Percentiles rank a stretch among this genome's conserved stretches.
phyloP scores from a whole-genome alignment of 2,113 vertebrate species.

The Gymnorhina tibicen region DNA sequence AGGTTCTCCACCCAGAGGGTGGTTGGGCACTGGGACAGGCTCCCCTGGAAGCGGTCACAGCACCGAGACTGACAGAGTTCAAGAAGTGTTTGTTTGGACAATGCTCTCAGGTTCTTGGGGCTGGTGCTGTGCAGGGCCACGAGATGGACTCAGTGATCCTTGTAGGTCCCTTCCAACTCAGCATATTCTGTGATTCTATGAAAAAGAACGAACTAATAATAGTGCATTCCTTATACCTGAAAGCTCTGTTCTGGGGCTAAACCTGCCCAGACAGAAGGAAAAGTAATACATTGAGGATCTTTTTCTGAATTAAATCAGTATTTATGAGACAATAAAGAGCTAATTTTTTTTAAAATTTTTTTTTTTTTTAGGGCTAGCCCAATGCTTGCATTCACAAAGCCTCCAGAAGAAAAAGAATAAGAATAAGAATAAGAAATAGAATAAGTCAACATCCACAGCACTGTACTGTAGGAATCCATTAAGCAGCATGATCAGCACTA shows the following conservation, averaged over 20 bases:
- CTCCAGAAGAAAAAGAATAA: not conserved
- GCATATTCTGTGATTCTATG: not conserved
- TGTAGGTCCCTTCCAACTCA: not conserved
- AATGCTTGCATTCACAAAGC: not conserved
- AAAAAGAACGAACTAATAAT: not conserved
- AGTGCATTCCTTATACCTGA: not conserved
- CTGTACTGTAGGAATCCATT: not conserved
- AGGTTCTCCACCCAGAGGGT: not conserved
- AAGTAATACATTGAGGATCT: not conserved
- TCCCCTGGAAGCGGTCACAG: not conserved
- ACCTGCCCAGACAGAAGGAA: not conserved
- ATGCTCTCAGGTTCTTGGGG: not conserved
- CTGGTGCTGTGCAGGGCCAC: not conserved
- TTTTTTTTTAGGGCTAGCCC: not conserved
- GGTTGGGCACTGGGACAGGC: not conserved
- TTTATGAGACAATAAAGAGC: not conserved
- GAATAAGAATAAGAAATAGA: no score
- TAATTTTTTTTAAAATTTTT: no score
- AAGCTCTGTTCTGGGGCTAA: not conserved
- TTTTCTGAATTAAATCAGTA: not conserved
- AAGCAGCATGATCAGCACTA: not conserved
- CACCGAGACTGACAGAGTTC: not conserved
- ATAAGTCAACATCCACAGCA: not conserved
- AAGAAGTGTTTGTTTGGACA: not conserved
- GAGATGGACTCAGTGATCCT: not conserved